phyloP scores from a whole-genome alignment of 2,888 invertebrate species.

The Eustalomyia histrio region DNA sequence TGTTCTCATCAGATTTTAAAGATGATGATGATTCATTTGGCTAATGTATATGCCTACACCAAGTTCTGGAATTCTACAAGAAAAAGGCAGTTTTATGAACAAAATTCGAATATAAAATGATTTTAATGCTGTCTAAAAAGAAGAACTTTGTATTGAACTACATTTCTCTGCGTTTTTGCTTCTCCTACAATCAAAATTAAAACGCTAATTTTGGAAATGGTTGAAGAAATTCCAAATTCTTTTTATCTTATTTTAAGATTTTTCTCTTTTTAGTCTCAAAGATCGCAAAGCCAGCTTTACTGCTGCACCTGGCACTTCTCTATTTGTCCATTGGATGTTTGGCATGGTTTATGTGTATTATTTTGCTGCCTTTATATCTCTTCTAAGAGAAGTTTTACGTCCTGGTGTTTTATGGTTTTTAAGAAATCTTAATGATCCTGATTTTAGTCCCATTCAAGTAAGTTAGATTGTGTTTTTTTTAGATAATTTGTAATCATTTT shows the following conservation, averaged over 20 bases:
- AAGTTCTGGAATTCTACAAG: too few species aligned
- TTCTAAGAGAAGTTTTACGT: constrained; percentile 94
- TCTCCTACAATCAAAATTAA: too few species aligned
- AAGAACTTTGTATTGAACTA: too few species aligned
- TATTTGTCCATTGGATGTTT: constrained; percentile 99
- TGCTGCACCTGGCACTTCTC: constrained; percentile 95
- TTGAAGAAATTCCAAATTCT: too few species aligned
- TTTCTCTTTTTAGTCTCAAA: constrained; percentile 80
- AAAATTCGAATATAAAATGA: too few species aligned
- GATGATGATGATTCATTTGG: too few species aligned
- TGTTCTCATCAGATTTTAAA: too few species aligned
- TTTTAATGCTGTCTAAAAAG: too few species aligned
- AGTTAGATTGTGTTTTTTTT: constrained; percentile 22
- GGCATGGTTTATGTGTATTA: constrained; percentile 99
- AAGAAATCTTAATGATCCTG: constrained; percentile 98
- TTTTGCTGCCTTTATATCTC: constrained; percentile 96
- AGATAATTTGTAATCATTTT: neutral
- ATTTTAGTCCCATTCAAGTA: constrained; percentile 98
- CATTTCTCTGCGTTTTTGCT: too few species aligned
- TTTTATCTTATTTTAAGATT: neutral
- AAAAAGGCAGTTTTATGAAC: too few species aligned
- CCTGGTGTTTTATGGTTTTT: constrained; percentile 99
- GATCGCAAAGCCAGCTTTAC: constrained; percentile 93
- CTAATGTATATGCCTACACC: too few species aligned
- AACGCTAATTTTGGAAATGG: too few species aligned